Conservation (phyloP, 1,140 invertebrate genomes). For the Elymnias hypermnestra region DNA sequence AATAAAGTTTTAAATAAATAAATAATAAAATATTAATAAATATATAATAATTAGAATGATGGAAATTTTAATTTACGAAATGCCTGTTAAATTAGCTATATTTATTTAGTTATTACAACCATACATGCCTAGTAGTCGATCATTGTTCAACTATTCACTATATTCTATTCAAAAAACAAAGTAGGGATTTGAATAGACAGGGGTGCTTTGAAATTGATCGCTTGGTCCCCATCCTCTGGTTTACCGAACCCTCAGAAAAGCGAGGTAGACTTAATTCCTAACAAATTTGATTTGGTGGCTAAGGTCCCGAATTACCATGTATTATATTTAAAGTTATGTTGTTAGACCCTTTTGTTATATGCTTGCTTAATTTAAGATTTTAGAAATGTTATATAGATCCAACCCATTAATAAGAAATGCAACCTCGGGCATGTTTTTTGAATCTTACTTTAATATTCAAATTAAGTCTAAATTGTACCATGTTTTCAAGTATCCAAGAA, state of each 20-base stretch:
- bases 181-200: conserved; percentile 67
- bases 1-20: too few relatives aligned
- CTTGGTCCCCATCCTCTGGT: conserved; percentile 61
- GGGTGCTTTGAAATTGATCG: conserved; percentile 73
- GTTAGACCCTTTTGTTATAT: background rate
- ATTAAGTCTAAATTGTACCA: too few relatives aligned
- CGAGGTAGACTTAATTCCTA: conserved; percentile 44
- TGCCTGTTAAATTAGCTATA: too few relatives aligned
- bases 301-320: conserved; percentile 16
- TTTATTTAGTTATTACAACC: too few relatives aligned
- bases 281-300: conserved; percentile 61
- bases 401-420: too few relatives aligned
- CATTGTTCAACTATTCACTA: conserved; percentile 52
- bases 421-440: too few relatives aligned
- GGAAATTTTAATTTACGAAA: too few relatives aligned
- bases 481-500: too few relatives aligned
- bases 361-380: background rate
- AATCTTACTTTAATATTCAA: too few relatives aligned
- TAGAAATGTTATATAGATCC: too few relatives aligned
- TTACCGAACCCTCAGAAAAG: conserved; percentile 48
- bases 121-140: conserved; percentile 14
- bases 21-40: too few relatives aligned
- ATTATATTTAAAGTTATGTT: conserved; percentile 3
- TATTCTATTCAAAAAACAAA: conserved; percentile 66
- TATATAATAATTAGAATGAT: too few relatives aligned